phyloP scores from a whole-genome alignment of 2,113 vertebrate species.

The Cololabis saira region DNA sequence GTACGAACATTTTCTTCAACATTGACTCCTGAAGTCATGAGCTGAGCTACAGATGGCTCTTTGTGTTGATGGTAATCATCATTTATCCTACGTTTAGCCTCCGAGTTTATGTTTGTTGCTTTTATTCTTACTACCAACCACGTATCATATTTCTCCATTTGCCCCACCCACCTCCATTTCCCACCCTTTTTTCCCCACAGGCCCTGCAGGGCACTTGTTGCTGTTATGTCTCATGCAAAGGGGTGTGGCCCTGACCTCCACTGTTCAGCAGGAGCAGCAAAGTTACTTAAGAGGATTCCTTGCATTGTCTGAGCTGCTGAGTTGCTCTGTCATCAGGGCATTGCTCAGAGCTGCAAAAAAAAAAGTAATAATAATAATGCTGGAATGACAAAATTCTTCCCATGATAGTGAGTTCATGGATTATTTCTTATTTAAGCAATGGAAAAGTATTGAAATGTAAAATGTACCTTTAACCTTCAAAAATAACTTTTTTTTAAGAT shows the following conservation, averaged over 20 bases:
- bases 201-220: constrained; percentile 48
- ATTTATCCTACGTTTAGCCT: constrained; percentile 18
- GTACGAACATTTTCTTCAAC: constrained; percentile 24
- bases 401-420: neutral
- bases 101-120: constrained; percentile 6
- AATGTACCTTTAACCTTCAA: neutral
- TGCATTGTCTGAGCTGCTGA: constrained; percentile 65
- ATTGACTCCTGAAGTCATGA: constrained; percentile 5
- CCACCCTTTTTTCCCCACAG: constrained; percentile 35
- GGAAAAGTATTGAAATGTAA: neutral
- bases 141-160: constrained; percentile 34
- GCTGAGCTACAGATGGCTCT: constrained; percentile 6
- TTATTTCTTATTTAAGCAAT: neutral
- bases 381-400: constrained; percentile 27
- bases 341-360: constrained; percentile 39
- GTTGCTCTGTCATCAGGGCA: constrained; percentile 65
- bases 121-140: constrained; percentile 33
- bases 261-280: constrained; percentile 42
- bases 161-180: constrained; percentile 28
- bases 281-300: constrained; percentile 72
- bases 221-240: constrained; percentile 34
- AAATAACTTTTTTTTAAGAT: neutral
- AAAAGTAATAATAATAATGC: constrained; percentile 4
- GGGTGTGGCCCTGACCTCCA: constrained; percentile 46
- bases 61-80: neutral